phyloP scores from a whole-genome alignment of 1,140 invertebrate genomes.

The Campoletis sonorensis region DNA sequence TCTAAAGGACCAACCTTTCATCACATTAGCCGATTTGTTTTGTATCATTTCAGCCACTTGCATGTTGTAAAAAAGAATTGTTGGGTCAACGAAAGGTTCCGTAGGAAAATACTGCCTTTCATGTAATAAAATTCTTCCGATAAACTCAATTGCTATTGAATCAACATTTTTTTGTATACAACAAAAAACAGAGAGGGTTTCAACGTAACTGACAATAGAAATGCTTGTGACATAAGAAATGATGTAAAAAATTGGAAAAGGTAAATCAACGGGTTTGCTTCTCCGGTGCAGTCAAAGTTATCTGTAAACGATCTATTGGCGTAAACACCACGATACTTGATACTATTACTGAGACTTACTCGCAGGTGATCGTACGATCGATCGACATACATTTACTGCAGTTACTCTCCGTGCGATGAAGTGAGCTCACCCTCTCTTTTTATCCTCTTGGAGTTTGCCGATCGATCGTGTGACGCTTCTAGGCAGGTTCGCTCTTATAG shows the following conservation, averaged over 20 bases:
- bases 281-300: not conserved
- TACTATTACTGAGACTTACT: constrained; percentile 34
- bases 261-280: not conserved
- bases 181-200: no score
- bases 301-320: constrained; percentile 34
- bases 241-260: constrained; percentile 33
- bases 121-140: no score
- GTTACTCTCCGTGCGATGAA: not conserved
- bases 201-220: constrained; percentile 12
- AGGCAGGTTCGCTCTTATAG: constrained; percentile 24
- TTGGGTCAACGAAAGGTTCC: no score
- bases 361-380: constrained; percentile 22
- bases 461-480: constrained; percentile 23
- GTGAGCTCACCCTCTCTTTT: not conserved
- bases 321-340: constrained; percentile 17
- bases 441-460: constrained; percentile 24
- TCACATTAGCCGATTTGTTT: no score
- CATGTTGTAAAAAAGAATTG: not conserved
- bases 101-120: no score
- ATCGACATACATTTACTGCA: constrained; percentile 27
- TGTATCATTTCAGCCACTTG: no score
- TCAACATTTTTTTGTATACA: no score
- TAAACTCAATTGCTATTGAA: no score
- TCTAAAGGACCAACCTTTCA: no score
- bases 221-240: constrained; percentile 5